A percentile compares a stretch with the other conserved stretches of the same genome.
Evolutionary conservation across 2,797 vertebrate genomes (phyloP).

Genomic region (Telmatherina bonti): DNA sequence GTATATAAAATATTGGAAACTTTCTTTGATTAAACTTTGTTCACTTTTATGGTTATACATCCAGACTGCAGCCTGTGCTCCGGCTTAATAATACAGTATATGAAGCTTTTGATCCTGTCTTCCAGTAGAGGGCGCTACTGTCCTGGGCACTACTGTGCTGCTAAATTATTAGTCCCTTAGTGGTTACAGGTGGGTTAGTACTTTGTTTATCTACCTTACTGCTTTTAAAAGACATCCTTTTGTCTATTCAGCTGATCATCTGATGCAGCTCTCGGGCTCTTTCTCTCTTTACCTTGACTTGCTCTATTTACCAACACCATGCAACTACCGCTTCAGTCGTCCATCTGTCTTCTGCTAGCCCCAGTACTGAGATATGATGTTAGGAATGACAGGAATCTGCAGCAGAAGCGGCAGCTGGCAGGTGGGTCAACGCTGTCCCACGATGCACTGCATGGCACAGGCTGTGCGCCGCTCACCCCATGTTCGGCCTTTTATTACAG

Average conservation of each 20-base stretch:
- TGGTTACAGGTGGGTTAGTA: slow-evolving; percentile 54
- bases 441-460: slow-evolving; percentile 53
- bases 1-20: background rate
- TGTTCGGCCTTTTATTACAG: slow-evolving; percentile 61
- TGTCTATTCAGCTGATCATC: background rate
- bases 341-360: background rate
- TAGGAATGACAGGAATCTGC: slow-evolving; percentile 82
- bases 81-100: background rate
- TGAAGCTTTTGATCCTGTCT: slow-evolving; percentile 15
- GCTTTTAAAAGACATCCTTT: background rate
- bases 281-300: background rate
- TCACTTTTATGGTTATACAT: background rate
- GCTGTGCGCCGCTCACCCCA: slow-evolving; percentile 28
- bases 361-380: slow-evolving; percentile 11
- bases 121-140: slow-evolving; percentile 75
- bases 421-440: slow-evolving; percentile 66
- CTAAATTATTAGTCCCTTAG: slow-evolving; percentile 17
- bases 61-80: background rate
- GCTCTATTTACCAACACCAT: background rate
- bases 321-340: background rate
- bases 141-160: slow-evolving; percentile 13
- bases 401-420: slow-evolving; percentile 77
- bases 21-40: background rate
- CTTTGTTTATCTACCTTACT: background rate
- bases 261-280: background rate